Conservation (phyloP, 35 echinoderm and acorn worm genomes). For the Apostichopus californicus region DNA sequence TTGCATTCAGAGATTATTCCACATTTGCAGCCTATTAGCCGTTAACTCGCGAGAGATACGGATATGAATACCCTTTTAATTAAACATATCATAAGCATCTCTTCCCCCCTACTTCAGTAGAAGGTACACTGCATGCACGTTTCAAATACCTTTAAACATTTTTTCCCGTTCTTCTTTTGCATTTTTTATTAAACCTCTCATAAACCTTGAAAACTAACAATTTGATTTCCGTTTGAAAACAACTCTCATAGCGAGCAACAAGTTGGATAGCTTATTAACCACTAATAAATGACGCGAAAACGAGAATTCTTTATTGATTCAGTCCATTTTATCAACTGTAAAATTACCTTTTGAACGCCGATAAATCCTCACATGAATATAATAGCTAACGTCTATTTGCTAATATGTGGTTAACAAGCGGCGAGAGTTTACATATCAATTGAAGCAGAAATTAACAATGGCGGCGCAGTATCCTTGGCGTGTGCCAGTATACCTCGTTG, state of each 20-base stretch:
- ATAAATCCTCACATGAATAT: neutral
- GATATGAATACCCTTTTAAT: conserved; percentile 31
- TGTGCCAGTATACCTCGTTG: neutral
- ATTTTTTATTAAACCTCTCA: neutral
- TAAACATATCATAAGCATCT: neutral
- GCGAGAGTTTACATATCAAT: neutral
- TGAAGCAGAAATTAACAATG: conserved; percentile 13
- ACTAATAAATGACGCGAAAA: conserved; percentile 3
- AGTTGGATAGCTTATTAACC: conserved; percentile 28
- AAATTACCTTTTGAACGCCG: conserved; percentile 1
- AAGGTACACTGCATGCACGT: neutral
- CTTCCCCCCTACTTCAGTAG: too few relatives aligned
- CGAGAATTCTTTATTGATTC: neutral
- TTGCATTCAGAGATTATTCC: too few relatives aligned
- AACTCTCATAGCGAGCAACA: conserved; percentile 13
- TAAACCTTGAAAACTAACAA: conserved; percentile 12
- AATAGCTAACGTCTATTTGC: neutral
- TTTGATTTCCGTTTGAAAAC: conserved; percentile 36
- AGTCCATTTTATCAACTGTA: conserved; percentile 11
- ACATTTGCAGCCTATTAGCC: neutral
- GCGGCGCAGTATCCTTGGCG: neutral
- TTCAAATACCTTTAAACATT: conserved; percentile 39
- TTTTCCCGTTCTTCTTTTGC: neutral
- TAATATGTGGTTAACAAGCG: conserved; percentile 18
- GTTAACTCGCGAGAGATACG: neutral